phyloP scores from a whole-genome alignment of 1,140 invertebrate species.

The Ptiloglossa arizonensis region DNA sequence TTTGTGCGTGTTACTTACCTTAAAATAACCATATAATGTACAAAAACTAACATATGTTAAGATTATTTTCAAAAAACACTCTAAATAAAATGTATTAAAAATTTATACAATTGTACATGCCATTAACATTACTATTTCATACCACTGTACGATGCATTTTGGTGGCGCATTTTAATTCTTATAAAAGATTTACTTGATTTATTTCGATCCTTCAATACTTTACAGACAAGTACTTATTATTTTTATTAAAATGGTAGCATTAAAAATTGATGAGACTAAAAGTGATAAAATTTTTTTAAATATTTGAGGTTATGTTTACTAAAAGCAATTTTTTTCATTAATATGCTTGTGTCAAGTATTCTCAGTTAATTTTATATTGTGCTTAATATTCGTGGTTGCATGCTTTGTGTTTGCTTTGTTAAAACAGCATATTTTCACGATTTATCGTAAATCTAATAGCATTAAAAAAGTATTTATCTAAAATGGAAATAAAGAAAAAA shows the following conservation, averaged over 20 bases:
- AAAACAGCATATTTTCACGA: not conserved
- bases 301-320: slow-evolving; percentile 14
- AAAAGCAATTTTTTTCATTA: not conserved
- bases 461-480: not conserved
- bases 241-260: not conserved
- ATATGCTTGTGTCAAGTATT: not conserved
- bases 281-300: not conserved
- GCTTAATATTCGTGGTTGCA: not conserved
- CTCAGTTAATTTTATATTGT: not conserved
- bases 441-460: not conserved
- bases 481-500: slow-evolving; percentile 14
- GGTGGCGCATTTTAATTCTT: not conserved
- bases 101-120: not conserved
- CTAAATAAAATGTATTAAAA: too few species aligned
- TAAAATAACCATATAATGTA: not conserved
- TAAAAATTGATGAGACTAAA: not conserved
- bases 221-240: not conserved
- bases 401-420: not conserved
- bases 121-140: too few species aligned
- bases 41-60: not conserved
- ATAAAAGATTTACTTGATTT: not conserved
- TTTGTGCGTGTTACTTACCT: too few species aligned
- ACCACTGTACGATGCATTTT: not conserved
- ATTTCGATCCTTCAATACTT: not conserved
- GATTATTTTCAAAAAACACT: not conserved